Percentiles rank a stretch among this genome's conserved stretches.
phyloP scores from a whole-genome alignment of 2,797 vertebrate species.

The Urocyon cinereoargenteus region DNA sequence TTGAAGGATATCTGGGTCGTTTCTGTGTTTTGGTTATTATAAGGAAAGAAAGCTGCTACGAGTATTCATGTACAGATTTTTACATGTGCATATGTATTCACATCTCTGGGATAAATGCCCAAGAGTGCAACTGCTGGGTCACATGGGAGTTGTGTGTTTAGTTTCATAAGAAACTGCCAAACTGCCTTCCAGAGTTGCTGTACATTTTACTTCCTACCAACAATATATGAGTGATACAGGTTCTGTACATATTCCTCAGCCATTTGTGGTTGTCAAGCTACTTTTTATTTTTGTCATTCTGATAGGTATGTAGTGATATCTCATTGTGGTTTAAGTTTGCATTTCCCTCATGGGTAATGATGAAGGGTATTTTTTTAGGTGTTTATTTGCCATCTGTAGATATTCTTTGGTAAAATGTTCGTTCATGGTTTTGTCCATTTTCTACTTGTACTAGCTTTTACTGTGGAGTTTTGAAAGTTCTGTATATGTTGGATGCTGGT shows the following conservation, averaged over 20 bases:
- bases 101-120: background rate
- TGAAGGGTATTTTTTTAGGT: background rate
- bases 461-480: background rate
- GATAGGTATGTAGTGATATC: background rate
- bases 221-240: background rate
- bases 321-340: background rate
- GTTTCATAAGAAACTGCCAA: background rate
- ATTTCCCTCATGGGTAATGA: background rate
- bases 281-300: background rate
- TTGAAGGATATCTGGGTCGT: background rate
- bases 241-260: background rate
- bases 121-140: background rate
- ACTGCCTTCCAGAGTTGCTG: background rate
- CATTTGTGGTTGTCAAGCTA: background rate
- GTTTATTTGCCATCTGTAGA: background rate
- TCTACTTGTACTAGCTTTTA: background rate
- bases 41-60: background rate
- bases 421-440: background rate
- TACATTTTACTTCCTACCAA: background rate
- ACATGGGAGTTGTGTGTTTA: background rate
- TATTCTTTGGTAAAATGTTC: background rate
- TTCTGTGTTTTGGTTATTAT: background rate
- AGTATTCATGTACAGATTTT: background rate
- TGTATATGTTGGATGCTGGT: background rate
- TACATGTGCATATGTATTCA: background rate